Conservation (phyloP, 2,797 vertebrate species). For the Pygocentrus nattereri region DNA sequence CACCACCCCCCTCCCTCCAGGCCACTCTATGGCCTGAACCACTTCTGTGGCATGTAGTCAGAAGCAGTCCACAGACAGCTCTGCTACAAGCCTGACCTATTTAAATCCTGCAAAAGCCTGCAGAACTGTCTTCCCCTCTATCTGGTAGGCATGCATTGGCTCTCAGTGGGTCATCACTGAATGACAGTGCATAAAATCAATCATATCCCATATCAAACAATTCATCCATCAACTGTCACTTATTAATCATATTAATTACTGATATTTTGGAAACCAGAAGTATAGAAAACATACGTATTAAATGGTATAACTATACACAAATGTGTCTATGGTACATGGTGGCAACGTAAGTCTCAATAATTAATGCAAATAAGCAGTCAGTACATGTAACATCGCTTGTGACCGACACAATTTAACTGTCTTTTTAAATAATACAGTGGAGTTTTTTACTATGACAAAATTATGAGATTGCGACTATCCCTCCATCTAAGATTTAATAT, state of each 20-base stretch:
- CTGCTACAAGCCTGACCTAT: conserved; percentile 77
- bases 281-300: not conserved
- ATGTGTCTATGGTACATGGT: not conserved
- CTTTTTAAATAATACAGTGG: not conserved
- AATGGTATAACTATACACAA: not conserved
- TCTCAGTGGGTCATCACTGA: conserved; percentile 26
- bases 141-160: conserved; percentile 17
- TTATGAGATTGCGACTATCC: no score
- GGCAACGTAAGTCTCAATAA: not conserved
- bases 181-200: conserved; percentile 46
- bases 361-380: not conserved
- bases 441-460: no score
- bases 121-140: conserved; percentile 62
- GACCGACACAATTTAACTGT: not conserved
- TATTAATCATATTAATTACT: conserved; percentile 12
- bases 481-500: no score
- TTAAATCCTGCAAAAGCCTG: conserved; percentile 70
- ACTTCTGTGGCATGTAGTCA: conserved; percentile 75
- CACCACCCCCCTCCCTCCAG: conserved; percentile 47
- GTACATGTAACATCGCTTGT: not conserved
- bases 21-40: conserved; percentile 68
- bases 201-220: conserved; percentile 17
- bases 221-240: not conserved
- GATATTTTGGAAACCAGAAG: not conserved
- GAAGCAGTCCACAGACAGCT: conserved; percentile 70